Percentiles rank a stretch among this genome's conserved stretches.
These are phyloP conservation scores for Oxyscelio sp. DNA, from an alignment of 2,888 invertebrate genomes.

Conservation along the genomic window DNA sequence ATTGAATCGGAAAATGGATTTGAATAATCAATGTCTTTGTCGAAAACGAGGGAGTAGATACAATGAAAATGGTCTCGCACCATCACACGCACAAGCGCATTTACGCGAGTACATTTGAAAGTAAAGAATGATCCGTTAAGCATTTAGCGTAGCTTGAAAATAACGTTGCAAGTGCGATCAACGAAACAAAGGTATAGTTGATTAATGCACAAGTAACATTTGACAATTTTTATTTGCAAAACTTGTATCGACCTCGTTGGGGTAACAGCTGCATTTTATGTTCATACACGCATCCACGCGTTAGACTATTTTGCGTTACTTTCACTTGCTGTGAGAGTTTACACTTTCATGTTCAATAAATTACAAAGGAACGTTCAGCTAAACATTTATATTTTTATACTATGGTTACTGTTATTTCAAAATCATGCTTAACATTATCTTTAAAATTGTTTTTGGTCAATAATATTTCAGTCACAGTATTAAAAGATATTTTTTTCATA, in stretches of 20 bases:
- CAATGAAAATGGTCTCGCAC: constrained; percentile 7
- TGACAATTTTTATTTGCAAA: constrained; percentile 51
- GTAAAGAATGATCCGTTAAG: constrained; percentile 41
- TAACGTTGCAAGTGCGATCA: constrained; percentile 43
- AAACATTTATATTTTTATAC: constrained; percentile 9
- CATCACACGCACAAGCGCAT: background rate
- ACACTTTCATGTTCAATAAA: too few species aligned
- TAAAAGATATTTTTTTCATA: background rate
- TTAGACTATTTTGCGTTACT: constrained; percentile 34
- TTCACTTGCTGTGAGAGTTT: too few species aligned
- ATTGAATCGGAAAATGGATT: constrained; percentile 27
- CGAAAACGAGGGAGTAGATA: constrained; percentile 22
- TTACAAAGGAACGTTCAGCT: background rate
- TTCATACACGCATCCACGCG: constrained; percentile 26
- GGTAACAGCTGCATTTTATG: constrained; percentile 53
- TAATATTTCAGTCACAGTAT: background rate
- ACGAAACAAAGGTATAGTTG: constrained; percentile 47
- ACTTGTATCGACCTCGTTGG: constrained; percentile 24
- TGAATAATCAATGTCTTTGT: constrained; percentile 31
- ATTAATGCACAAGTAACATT: constrained; percentile 40
- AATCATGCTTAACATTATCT: background rate
- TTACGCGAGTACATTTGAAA: constrained; percentile 13
- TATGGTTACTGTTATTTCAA: background rate
- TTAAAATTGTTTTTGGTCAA: background rate
- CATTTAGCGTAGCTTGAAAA: constrained; percentile 43